These are phyloP conservation scores for Conus canariensis DNA, from an alignment of 2,888 invertebrate genomes.

Conservation along the genomic window DNA sequence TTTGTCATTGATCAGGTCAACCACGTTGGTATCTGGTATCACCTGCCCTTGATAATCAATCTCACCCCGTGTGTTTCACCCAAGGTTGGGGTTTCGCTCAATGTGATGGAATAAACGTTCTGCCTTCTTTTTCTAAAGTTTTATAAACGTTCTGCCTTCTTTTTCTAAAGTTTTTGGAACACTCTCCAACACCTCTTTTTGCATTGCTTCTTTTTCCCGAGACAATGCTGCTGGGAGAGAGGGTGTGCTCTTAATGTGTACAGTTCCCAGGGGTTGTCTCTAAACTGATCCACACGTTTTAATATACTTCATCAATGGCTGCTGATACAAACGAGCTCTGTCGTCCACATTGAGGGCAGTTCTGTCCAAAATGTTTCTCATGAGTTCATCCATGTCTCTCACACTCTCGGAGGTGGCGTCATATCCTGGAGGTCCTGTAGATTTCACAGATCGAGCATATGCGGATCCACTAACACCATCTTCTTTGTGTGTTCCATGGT, in stretches of 20 bases:
- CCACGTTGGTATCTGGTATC: too few species aligned
- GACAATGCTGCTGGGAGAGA: neutral
- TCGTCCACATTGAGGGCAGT: neutral
- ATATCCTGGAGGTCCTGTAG: neutral
- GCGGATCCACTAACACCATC: conserved; percentile 22
- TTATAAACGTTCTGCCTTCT: too few species aligned
- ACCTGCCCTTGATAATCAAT: too few species aligned
- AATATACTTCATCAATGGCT: neutral
- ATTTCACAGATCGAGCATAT: neutral
- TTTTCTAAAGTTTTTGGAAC: too few species aligned
- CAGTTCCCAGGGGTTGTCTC: neutral
- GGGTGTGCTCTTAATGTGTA: neutral
- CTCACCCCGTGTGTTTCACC: too few species aligned
- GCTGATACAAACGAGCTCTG: neutral
- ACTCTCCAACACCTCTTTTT: neutral
- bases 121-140: too few species aligned
- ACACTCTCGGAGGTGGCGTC: neutral
- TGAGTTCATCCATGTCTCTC: neutral
- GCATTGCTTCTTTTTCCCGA: neutral
- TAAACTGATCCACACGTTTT: neutral
- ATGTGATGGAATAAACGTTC: too few species aligned
- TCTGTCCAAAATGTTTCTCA: neutral
- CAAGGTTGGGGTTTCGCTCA: too few species aligned
- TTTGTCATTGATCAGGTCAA: too few species aligned
- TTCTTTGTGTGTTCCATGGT: conserved; percentile 24